Evolutionary conservation across 2,888 invertebrate species (phyloP), one percentile per base, ranked within the genome.

Genomic region (Euplagia quadripunctaria): DNA sequence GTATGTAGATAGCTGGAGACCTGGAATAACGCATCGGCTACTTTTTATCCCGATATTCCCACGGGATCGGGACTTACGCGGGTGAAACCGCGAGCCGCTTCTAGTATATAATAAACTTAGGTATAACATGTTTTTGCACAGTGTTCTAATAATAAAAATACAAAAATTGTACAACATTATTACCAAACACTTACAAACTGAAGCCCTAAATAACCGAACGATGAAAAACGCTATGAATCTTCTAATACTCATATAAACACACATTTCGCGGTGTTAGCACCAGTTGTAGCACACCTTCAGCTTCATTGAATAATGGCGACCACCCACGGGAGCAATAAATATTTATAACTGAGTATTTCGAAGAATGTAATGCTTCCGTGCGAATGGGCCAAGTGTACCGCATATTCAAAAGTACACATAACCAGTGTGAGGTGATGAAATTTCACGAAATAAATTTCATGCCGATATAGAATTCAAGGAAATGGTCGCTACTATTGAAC

Each of bases 261-360:
- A 74, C 52, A 78, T 77, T 78, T 82, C 75, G 77, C 78, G 77
- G 73, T 83, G 80, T 83, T 82, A 79, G 83, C 83, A 85, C 84
- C 81, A 85, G 81, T 85, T 86, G 75, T 77, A 80, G 74, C 73
- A 79, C 79, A 86, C 82, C 82, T 85, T 82, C 79, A 80, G 77
- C 78, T 80, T 82, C 84, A 88, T 86, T 86, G 88, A 86, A 85
- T 86, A 87, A 89, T 87, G 85, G 74, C 79, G 89, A 80, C 90
- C 90, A 90, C 90, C 90, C 90, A 89, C 89, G 78, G 82, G 74
- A 83, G 83, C 82, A 88, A 89, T 90, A 89, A 90, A 89, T 89
- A 90, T 90, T 89, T 89, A 88, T 88, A 87, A 85, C 87, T 74
- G 82, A 84, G 85, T 83, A 80, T 85, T 89, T 86, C 89, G 84